A percentile compares a stretch with the other conserved stretches of the same genome.
Conservation (phyloP, 1,140 invertebrate species). For the Euwallacea similis region DNA sequence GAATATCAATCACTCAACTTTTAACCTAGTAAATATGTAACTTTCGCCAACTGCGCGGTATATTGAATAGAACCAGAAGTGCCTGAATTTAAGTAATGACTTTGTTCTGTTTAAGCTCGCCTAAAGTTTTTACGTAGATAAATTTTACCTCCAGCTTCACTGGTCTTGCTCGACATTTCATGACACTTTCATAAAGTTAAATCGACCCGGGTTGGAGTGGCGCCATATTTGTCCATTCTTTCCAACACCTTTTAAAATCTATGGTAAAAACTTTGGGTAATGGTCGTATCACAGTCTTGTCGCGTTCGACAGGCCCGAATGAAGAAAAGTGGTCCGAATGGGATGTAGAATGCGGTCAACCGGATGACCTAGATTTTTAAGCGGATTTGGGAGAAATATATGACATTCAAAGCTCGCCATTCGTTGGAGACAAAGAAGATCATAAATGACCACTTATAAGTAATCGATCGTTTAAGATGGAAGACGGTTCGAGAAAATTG, state of each 20-base stretch:
- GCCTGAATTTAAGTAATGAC: not conserved
- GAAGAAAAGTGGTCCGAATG: not conserved
- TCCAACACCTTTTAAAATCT: no score
- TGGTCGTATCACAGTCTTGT: not conserved
- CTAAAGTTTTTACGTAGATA: not conserved
- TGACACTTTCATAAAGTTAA: no score
- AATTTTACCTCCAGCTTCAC: not conserved
- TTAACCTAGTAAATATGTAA: no score
- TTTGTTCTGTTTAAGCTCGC: not conserved
- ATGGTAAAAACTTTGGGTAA: not conserved
- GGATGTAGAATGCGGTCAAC: not conserved
- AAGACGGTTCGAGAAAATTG: no score
- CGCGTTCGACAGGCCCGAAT: slow-evolving; percentile 3
- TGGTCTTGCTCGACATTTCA: no score
- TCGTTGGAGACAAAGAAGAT: not conserved
- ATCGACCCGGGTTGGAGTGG: no score
- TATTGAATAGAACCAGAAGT: not conserved
- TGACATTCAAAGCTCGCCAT: not conserved
- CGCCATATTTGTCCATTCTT: no score
- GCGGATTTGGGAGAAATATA: not conserved
- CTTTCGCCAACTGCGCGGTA: not conserved
- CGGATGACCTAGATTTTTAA: not conserved
- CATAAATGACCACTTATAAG: no score
- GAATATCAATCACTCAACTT: no score
- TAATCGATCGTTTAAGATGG: no score